Base-by-base conservation (phyloP, 2,797 vertebrate genomes). In the Microctenopoma lineatum region DNA sequence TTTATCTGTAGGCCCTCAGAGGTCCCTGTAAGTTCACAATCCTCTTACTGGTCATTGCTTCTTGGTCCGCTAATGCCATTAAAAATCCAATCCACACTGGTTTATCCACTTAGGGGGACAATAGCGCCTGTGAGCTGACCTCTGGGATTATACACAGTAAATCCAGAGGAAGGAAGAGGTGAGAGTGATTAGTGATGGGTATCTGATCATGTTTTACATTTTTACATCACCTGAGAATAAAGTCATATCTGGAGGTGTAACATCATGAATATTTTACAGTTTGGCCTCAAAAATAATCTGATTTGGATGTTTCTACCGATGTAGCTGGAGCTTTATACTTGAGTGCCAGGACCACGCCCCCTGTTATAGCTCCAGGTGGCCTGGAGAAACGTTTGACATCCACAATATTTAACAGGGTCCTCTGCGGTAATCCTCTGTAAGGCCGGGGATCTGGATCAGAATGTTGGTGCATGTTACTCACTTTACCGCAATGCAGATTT, bases 71-170 rank as follows among this genome's bases (percentile, higher is more conserved):
- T 89, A 89, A 92, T 86, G 63, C 78, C 75, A 74, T 90, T 83
- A 81, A 79, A 83, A 83, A 82, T 75, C 48, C 73, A 85, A 82
- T 86, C 80, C 79, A 51, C 61, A 70, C 41, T 12, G 34, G 26
- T 77, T 89, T 76, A 91, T 92, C 88, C 83, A 73, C 59, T 92
- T 90, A 91, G 58, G 56, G 66, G 73, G 68, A 77, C 80, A 86
- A 86, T 77, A 78, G 38, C 59, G 61, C 29, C 26, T 39, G 39
- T 3, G 54, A 69, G 58, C 62, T 81, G 83, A 73, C 79, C 67
- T 15, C 56, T 73, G 66, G 82, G 79, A 91, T 91, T 92, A 87
- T 25, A 58, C n/a, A 2, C 41, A 56, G 51, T 64, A 69, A 80
- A 86, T 80, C 66, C 70, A 59, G 34, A 48, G 16, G 6, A 46